A percentile compares a stretch with the other conserved stretches of the same genome.
phyloP scores from a whole-genome alignment of 2,888 invertebrate genomes.

The Sphaerophoria rueppellii region DNA sequence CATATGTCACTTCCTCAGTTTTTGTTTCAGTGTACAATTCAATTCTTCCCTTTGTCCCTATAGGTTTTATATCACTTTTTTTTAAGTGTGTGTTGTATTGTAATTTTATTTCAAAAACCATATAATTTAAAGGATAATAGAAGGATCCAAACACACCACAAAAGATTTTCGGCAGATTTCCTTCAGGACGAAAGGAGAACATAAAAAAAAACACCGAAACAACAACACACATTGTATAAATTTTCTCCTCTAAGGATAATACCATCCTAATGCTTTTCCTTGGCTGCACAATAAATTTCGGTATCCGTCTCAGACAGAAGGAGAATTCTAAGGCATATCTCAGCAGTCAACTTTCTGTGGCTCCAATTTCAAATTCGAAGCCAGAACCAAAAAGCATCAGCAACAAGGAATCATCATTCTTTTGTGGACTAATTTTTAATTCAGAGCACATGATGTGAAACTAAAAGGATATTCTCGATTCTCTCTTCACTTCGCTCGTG shows the following conservation, averaged over 20 bases:
- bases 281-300: slow-evolving; percentile 70
- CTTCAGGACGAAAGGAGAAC: slow-evolving; percentile 10
- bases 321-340: slow-evolving; percentile 1
- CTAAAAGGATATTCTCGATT: slow-evolving; percentile 69
- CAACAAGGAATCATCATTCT: slow-evolving; percentile 52
- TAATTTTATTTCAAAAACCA: slow-evolving; percentile 66
- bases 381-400: neutral
- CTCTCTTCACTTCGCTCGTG: neutral
- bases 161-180: slow-evolving; percentile 54
- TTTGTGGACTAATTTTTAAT: slow-evolving; percentile 73
- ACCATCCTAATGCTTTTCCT: slow-evolving; percentile 52
- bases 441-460: slow-evolving; percentile 74
- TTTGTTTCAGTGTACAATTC: slow-evolving; percentile 3
- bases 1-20: neutral
- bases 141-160: slow-evolving; percentile 57
- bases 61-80: slow-evolving; percentile 63
- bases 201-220: neutral
- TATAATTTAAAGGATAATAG: slow-evolving; percentile 72
- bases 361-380: slow-evolving; percentile 44
- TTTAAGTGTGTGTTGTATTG: slow-evolving; percentile 46
- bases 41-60: slow-evolving; percentile 45
- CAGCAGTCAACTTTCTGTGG: slow-evolving; percentile 22
- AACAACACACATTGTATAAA: slow-evolving; percentile 53
- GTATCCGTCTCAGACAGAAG: slow-evolving; percentile 68
- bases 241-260: slow-evolving; percentile 66